These are phyloP conservation scores for Gonioctena quinquepunctata DNA, from an alignment of 1,140 invertebrate genomes.

Conservation along the genomic window DNA sequence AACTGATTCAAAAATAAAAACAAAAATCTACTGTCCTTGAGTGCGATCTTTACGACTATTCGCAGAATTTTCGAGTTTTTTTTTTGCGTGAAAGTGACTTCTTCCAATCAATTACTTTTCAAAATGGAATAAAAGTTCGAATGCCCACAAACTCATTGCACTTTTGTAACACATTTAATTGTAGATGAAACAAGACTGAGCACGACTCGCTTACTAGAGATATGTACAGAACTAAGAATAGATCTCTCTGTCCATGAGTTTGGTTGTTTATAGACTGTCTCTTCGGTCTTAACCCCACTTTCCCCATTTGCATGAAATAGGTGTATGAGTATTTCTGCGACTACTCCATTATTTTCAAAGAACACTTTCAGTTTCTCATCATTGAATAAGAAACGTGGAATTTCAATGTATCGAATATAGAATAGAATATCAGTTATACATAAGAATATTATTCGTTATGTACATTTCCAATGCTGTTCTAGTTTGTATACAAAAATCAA, in stretches of 20 bases:
- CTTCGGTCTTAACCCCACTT: slow-evolving; percentile 47
- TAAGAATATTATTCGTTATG: too few relatives aligned
- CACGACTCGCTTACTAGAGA: slow-evolving; percentile 42
- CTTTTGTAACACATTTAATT: slow-evolving; percentile 42
- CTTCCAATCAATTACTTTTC: too few relatives aligned
- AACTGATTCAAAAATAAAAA: too few relatives aligned
- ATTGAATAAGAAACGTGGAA: background rate
- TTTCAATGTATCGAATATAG: too few relatives aligned
- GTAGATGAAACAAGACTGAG: slow-evolving; percentile 29
- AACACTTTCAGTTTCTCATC: background rate
- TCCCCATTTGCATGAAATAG: slow-evolving; percentile 20
- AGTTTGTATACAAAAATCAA: too few relatives aligned
- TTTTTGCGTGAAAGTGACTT: too few relatives aligned
- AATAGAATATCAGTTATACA: too few relatives aligned
- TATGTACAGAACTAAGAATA: slow-evolving; percentile 49
- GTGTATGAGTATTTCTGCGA: background rate
- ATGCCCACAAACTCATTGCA: slow-evolving; percentile 46
- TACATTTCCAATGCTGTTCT: too few relatives aligned
- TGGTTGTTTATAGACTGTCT: slow-evolving; percentile 51
- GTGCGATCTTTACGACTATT: too few relatives aligned
- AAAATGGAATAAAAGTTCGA: slow-evolving; percentile 28
- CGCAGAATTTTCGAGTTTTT: too few relatives aligned
- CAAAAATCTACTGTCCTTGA: too few relatives aligned
- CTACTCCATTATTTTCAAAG: background rate
- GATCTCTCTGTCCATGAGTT: slow-evolving; percentile 49